phyloP scores from a whole-genome alignment of 2,113 vertebrate genomes.

The Ramphastos sulfuratus region DNA sequence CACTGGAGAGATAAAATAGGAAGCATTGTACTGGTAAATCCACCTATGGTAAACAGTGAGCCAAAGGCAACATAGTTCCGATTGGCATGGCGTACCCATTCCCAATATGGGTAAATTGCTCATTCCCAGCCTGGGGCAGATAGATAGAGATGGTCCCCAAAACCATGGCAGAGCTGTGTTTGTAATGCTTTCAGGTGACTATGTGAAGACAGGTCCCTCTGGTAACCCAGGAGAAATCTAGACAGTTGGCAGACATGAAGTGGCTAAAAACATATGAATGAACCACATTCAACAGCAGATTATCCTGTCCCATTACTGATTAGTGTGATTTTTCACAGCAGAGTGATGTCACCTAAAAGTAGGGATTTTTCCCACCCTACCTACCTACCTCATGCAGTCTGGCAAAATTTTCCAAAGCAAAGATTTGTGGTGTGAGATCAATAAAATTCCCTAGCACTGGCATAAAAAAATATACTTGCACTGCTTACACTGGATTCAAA shows the following conservation, averaged over 20 bases:
- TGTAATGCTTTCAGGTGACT: not conserved
- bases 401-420: not conserved
- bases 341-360: not conserved
- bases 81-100: not conserved
- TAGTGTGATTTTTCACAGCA: not conserved
- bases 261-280: not conserved
- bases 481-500: not conserved
- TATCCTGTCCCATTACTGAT: not conserved
- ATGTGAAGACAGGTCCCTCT: not conserved
- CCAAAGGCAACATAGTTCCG: not conserved
- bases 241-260: not conserved
- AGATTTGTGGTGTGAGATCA: not conserved
- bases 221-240: not conserved
- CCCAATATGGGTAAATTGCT: not conserved
- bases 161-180: rapidly evolving
- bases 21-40: not conserved
- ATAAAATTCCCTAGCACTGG: not conserved
- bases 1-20: not conserved
- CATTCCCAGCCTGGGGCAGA: rapidly evolving
- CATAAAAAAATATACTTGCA: not conserved
- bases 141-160: not conserved
- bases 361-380: not conserved
- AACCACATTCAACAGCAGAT: not conserved
- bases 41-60: not conserved
- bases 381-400: not conserved